Evolutionary conservation across 1,140 invertebrate genomes (phyloP).

Genomic region (Zaprionus gabonicus): DNA sequence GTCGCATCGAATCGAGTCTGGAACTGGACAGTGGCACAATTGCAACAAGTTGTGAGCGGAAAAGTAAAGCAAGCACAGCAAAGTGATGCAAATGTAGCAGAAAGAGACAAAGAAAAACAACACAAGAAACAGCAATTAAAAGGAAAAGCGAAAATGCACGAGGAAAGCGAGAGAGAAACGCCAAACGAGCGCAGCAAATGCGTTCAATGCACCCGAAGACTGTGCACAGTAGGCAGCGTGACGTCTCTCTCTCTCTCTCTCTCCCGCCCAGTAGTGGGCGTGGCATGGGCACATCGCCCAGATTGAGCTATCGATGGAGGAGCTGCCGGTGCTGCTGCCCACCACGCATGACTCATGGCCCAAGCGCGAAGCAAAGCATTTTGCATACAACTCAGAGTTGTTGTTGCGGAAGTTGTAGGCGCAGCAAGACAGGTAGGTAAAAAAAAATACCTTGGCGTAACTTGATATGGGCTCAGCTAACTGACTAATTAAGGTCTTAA

Average conservation of each 20-base stretch:
- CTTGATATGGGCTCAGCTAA: constrained; percentile 2
- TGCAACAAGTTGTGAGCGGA: constrained; percentile 66
- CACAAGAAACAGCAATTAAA: constrained; percentile 74
- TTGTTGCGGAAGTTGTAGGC: constrained; percentile 64
- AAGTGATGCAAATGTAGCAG: constrained; percentile 30
- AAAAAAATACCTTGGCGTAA: constrained; percentile 41
- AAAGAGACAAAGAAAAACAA: constrained; percentile 55
- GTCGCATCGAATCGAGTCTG: constrained; percentile 1
- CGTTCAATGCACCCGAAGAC: constrained; percentile 69
- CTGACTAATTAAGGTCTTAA: constrained; percentile 1
- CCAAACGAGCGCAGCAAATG: constrained; percentile 54
- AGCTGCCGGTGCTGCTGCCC: neutral
- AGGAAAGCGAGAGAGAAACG: constrained; percentile 42
- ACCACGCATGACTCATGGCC: constrained; percentile 47
- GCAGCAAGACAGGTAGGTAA: constrained; percentile 45
- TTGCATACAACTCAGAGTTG: constrained; percentile 34
- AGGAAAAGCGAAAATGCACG: constrained; percentile 69
- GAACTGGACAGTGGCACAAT: constrained; percentile 53
- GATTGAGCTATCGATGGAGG: constrained; percentile 31
- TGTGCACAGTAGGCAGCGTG: neutral
- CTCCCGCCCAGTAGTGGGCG: constrained; percentile 37
- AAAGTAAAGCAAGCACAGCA: constrained; percentile 67
- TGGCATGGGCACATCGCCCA: constrained; percentile 30
- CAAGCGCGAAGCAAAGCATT: constrained; percentile 37
- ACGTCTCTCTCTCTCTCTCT: neutral